These are phyloP conservation scores for Chloroceryle aenea DNA, from an alignment of 2,113 vertebrate species.

Conservation along the genomic window DNA sequence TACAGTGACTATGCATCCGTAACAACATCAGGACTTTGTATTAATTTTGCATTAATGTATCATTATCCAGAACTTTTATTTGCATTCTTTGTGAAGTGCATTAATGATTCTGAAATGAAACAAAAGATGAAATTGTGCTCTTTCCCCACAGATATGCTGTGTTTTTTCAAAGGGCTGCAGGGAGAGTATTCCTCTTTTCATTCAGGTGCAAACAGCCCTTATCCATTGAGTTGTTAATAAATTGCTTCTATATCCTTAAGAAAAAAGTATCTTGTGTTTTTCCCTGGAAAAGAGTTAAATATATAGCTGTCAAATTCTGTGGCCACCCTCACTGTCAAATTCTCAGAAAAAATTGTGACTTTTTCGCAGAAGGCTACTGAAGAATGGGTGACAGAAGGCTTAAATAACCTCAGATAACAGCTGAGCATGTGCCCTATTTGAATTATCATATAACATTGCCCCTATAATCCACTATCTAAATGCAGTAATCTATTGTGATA, in stretches of 20 bases:
- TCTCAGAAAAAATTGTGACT: not conserved
- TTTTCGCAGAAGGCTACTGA: not conserved
- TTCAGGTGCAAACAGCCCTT: not conserved
- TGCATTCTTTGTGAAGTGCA: not conserved
- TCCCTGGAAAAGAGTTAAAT: not conserved
- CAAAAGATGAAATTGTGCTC: not conserved
- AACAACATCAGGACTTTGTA: conserved; percentile 76
- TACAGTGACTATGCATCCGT: not conserved
- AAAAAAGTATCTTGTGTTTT: not conserved
- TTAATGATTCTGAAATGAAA: not conserved
- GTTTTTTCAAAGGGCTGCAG: not conserved
- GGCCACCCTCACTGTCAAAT: not conserved
- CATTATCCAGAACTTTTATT: not conserved
- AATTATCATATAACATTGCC: not conserved
- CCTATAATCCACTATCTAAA: not conserved
- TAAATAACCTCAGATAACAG: not conserved
- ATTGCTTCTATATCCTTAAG: not conserved
- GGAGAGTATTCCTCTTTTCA: not conserved
- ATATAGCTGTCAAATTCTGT: not conserved
- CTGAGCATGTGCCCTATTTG: not conserved
- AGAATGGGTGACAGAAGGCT: not conserved
- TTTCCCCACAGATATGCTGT: not conserved
- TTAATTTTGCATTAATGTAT: conserved; percentile 49
- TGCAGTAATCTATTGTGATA: fast-evolving
- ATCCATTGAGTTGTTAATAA: not conserved